phyloP scores from a whole-genome alignment of 35 echinoderm and acorn worm genomes.

The Apostichopus californicus region DNA sequence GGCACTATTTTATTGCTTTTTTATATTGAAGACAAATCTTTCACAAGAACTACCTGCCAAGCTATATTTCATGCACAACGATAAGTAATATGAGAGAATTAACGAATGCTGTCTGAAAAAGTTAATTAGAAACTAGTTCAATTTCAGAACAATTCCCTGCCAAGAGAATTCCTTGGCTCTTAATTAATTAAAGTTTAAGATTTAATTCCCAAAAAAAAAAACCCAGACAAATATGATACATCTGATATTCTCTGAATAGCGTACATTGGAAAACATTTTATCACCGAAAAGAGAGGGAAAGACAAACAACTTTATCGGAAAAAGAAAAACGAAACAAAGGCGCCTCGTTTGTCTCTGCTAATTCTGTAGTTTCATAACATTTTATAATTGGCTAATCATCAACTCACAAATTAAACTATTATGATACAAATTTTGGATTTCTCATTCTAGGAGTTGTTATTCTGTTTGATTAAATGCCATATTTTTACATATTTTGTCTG shows the following conservation, averaged over 20 bases:
- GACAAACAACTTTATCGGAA: background rate
- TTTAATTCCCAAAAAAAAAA: background rate
- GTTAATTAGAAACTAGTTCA: too few relatives aligned
- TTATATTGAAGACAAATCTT: too few relatives aligned
- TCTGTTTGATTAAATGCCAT: background rate
- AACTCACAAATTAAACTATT: conserved; percentile 9
- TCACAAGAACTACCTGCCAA: too few relatives aligned
- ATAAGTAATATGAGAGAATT: too few relatives aligned
- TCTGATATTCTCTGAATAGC: background rate
- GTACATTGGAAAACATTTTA: background rate
- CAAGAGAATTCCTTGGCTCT: background rate
- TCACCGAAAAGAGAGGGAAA: background rate
- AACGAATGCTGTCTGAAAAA: too few relatives aligned
- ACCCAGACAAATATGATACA: background rate
- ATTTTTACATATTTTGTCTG: conserved; percentile 16
- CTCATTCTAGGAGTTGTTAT: background rate
- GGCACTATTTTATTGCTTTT: too few relatives aligned
- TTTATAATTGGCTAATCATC: background rate
- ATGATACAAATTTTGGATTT: background rate
- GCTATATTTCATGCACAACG: too few relatives aligned
- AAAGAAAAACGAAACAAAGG: background rate
- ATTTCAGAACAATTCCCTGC: too few relatives aligned
- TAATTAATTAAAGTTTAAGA: background rate
- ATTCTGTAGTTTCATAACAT: background rate
- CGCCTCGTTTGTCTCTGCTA: background rate